Conservation (phyloP, 2,113 vertebrate genomes). For the Lonchura striata region DNA sequence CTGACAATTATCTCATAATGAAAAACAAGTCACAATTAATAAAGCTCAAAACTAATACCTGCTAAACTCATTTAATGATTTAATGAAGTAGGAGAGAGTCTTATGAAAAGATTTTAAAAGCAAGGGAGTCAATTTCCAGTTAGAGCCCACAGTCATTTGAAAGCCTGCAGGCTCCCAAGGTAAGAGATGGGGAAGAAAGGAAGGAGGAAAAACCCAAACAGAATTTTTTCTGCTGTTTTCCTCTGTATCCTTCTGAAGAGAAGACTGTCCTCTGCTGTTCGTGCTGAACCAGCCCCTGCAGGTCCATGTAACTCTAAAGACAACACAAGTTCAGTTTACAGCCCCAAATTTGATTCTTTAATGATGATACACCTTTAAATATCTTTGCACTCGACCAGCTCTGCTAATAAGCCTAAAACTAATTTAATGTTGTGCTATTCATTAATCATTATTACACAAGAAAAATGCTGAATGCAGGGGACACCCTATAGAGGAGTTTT, state of each 20-base stretch:
- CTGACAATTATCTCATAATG: conserved; percentile 93
- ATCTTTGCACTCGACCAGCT: not conserved
- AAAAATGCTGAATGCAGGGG: not conserved
- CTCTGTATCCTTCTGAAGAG: not conserved
- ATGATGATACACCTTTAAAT: conserved; percentile 11
- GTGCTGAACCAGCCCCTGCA: not conserved
- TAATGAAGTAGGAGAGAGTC: conserved; percentile 83
- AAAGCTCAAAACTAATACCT: conserved; percentile 86
- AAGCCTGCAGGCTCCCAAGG: conserved; percentile 10
- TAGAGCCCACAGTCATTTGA: conserved; percentile 56
- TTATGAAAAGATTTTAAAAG: conserved; percentile 73
- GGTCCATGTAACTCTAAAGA: not conserved
- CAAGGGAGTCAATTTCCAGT: conserved; percentile 72
- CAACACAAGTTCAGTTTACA: not conserved
- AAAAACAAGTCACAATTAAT: conserved; percentile 96
- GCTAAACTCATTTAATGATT: conserved; percentile 84
- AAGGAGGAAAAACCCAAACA: not conserved
- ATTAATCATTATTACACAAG: conserved; percentile 13
- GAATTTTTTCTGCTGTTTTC: not conserved
- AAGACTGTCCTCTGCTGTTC: not conserved
- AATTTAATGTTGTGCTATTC: not conserved
- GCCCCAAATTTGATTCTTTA: not conserved
- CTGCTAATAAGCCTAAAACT: not conserved
- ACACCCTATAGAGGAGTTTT: not conserved
- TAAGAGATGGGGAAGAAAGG: not conserved